A percentile compares a stretch with the other conserved stretches of the same genome.
phyloP scores from a whole-genome alignment of 2,888 invertebrate species.

The Prionchulus punctatus region DNA sequence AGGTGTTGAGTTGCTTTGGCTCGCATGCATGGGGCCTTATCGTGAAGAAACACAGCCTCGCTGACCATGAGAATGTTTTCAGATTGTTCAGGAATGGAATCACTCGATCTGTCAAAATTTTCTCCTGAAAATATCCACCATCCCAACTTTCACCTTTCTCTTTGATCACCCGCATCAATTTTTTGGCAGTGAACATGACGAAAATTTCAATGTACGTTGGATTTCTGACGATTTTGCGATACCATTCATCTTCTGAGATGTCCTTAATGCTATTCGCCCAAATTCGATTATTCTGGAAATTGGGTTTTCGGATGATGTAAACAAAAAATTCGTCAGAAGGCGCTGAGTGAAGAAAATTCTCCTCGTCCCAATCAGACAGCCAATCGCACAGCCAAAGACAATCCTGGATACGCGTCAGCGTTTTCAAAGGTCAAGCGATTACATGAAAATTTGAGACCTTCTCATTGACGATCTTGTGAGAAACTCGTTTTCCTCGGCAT shows the following conservation, averaged over 20 bases:
- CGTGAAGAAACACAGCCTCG: conserved; percentile 1
- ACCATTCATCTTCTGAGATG: not conserved
- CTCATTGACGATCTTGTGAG: not conserved
- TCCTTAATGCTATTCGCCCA: not conserved
- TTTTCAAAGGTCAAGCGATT: not conserved
- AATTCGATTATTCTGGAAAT: conserved; percentile 1
- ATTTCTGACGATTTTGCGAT: not conserved
- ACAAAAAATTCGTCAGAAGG: not conserved
- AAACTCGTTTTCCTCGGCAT: not conserved
- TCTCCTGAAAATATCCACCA: not conserved
- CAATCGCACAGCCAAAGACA: not conserved
- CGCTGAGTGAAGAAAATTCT: not conserved
- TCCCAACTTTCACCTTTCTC: conserved; percentile 1
- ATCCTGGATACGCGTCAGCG: not conserved
- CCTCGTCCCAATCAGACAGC: not conserved
- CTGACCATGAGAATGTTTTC: not conserved
- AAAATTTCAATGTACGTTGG: not conserved
- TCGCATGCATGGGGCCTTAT: conserved; percentile 1
- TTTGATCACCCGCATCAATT: not conserved
- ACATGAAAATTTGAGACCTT: not conserved
- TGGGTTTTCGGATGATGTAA: not conserved
- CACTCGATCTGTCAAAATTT: not conserved
- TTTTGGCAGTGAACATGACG: not conserved
- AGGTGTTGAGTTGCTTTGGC: not conserved
- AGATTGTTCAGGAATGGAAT: not conserved